Conservation (phyloP, 2,113 vertebrate genomes). For the Danionella cerebrum region DNA sequence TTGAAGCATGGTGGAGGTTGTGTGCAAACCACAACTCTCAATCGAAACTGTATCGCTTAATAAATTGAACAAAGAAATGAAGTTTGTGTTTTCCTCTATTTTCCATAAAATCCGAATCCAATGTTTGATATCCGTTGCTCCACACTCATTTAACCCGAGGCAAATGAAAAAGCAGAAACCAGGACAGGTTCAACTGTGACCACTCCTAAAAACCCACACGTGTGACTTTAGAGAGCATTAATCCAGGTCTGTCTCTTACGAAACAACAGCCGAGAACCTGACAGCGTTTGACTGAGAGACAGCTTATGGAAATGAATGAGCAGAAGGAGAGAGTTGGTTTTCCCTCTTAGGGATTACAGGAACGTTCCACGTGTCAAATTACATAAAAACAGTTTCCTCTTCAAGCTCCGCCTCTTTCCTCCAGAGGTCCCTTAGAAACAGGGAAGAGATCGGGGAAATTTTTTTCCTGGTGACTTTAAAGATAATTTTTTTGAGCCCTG, state of each 20-base stretch:
- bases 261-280: neutral
- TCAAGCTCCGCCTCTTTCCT: neutral
- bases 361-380: conserved; percentile 14
- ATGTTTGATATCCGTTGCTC: too few species aligned
- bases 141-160: too few species aligned
- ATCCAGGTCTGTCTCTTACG: neutral
- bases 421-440: conserved; percentile 18
- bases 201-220: neutral
- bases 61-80: too few species aligned
- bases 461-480: too few species aligned
- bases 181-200: neutral
- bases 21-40: too few species aligned
- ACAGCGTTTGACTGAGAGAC: neutral
- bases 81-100: too few species aligned
- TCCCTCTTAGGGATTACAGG: conserved; percentile 35
- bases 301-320: neutral
- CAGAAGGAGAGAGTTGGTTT: neutral
- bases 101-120: too few species aligned
- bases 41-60: too few species aligned
- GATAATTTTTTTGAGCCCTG: too few species aligned
- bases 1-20: too few species aligned
- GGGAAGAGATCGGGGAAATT: neutral
- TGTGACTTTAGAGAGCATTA: neutral
- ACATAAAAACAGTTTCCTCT: neutral
- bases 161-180: too few species aligned